phyloP scores from a whole-genome alignment of 2,888 invertebrate species.

The Caenorhabditis uteleia region DNA sequence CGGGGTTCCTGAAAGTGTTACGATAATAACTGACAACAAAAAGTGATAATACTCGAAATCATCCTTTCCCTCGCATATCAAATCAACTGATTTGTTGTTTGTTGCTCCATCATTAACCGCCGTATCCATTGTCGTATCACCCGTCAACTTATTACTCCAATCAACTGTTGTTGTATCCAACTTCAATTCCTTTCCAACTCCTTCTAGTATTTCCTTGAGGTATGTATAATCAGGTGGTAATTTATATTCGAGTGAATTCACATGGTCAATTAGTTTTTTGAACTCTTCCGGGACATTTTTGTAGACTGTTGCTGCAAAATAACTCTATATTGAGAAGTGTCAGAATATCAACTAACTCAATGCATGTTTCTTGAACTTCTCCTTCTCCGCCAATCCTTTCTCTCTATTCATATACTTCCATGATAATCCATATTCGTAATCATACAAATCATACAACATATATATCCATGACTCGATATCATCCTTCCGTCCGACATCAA shows the following conservation, averaged over 20 bases:
- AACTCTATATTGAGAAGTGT: too few relatives aligned
- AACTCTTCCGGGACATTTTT: background rate
- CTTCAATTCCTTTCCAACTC: too few relatives aligned
- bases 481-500: constrained; percentile 23
- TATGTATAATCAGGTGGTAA: constrained; percentile 1
- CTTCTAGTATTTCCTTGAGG: too few relatives aligned
- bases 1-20: constrained; percentile 5
- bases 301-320: background rate
- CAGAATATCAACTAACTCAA: background rate
- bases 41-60: constrained; percentile 19
- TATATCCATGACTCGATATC: constrained; percentile 38
- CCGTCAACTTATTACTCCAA: background rate
- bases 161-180: too few relatives aligned
- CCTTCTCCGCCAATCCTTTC: background rate
- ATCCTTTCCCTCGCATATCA: constrained; percentile 23
- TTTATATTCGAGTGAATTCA: background rate
- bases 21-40: too few relatives aligned
- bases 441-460: constrained; percentile 28
- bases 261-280: background rate
- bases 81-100: constrained; percentile 7
- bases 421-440: constrained; percentile 13
- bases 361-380: background rate
- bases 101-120: background rate
- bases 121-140: background rate
- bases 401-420: constrained; percentile 12